phyloP scores from a whole-genome alignment of 1,140 invertebrate genomes.

The Drosophila carrolli region DNA sequence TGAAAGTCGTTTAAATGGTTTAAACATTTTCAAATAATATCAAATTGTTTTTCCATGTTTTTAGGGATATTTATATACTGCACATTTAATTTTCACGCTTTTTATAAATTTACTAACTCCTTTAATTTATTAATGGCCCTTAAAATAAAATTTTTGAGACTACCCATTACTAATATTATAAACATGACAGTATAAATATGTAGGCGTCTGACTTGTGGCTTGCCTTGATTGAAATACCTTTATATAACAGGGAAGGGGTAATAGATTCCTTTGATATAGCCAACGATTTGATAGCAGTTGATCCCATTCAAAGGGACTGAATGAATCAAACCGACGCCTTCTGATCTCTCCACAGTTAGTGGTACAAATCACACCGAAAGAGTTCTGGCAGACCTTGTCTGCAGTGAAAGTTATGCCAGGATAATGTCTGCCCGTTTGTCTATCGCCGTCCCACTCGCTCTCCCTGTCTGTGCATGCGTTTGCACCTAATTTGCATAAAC shows the following conservation, averaged over 20 bases:
- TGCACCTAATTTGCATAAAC: constrained; percentile 81
- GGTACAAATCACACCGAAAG: constrained; percentile 62
- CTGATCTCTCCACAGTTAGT: constrained; percentile 21
- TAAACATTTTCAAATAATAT: too few relatives aligned
- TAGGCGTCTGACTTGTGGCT: constrained; percentile 48
- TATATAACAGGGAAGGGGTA: constrained; percentile 22
- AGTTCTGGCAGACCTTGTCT: constrained; percentile 50
- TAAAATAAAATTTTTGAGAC: background rate
- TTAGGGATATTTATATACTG: too few relatives aligned
- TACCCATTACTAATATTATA: background rate
- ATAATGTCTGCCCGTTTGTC: constrained; percentile 76
- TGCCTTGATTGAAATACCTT: constrained; percentile 45
- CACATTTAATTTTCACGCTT: too few relatives aligned
- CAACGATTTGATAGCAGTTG: constrained; percentile 29
- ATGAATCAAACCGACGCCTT: constrained; percentile 6
- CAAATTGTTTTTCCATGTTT: too few relatives aligned
- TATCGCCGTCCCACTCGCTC: constrained; percentile 34
- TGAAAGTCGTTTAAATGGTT: too few relatives aligned
- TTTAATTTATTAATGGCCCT: background rate
- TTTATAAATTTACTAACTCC: background rate
- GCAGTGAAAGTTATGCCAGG: constrained; percentile 78
- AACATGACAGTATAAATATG: constrained; percentile 6
- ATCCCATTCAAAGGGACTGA: constrained; percentile 18
- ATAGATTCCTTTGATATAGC: constrained; percentile 37
- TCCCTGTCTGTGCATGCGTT: constrained; percentile 69